These are phyloP conservation scores for Drosophila anceps DNA, from an alignment of 2,888 invertebrate genomes.

Conservation along the genomic window DNA sequence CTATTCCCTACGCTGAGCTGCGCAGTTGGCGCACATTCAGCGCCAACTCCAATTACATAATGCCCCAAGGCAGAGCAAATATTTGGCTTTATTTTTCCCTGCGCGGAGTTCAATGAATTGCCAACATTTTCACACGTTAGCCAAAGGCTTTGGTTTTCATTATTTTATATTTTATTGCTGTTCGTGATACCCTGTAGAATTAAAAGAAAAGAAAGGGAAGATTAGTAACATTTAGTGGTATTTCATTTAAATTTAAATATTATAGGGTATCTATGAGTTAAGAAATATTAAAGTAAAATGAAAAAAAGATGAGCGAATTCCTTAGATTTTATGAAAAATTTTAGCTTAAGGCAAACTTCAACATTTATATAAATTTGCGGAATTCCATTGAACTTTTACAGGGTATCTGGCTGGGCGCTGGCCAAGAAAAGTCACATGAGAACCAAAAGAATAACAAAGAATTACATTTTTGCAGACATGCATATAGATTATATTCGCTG, in stretches of 20 bases:
- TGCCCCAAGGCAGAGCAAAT: constrained; percentile 32
- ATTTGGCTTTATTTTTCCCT: constrained; percentile 27
- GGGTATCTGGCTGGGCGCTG: constrained; percentile 1
- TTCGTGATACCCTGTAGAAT: constrained; percentile 24
- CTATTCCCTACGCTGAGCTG: not conserved
- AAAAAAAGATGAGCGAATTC: not conserved
- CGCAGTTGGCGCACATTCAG: constrained; percentile 2
- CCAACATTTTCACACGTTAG: constrained; percentile 68
- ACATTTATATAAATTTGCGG: not conserved
- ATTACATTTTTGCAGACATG: constrained; percentile 21
- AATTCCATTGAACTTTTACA: not conserved
- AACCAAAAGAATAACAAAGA: constrained; percentile 31
- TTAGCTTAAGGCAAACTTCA: not conserved
- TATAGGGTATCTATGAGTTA: not conserved
- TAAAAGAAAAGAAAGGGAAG: not conserved
- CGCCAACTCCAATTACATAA: constrained; percentile 59
- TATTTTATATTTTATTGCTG: constrained; percentile 6
- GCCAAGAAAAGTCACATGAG: constrained; percentile 8
- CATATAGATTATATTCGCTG: constrained; percentile 34
- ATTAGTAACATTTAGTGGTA: too few species aligned
- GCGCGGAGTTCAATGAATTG: constrained; percentile 71
- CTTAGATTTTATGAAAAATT: not conserved
- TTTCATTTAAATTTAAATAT: too few species aligned
- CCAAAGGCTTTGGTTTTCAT: constrained; percentile 14
- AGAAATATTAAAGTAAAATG: not conserved